A percentile compares a stretch with the other conserved stretches of the same genome.
phyloP scores from a whole-genome alignment of 30 jellyfish, hydroid and myxozoan species.

The Hydra vulgaris region DNA sequence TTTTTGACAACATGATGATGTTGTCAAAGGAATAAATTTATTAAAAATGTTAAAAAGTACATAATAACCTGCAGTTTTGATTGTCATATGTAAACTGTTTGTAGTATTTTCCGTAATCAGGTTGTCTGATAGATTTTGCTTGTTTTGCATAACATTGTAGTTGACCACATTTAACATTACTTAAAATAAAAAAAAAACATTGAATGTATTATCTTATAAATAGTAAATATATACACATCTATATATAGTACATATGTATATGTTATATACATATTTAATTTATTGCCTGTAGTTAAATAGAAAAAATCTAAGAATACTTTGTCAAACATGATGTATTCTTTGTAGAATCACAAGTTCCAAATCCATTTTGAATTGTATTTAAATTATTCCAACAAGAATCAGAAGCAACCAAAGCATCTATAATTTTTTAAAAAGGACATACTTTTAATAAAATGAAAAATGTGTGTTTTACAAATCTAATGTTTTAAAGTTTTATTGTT shows the following conservation, averaged over 20 bases:
- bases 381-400: conserved; percentile 61
- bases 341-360: conserved; percentile 73
- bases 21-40: too few species aligned
- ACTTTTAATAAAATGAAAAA: too few species aligned
- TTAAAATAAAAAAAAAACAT: conserved; percentile 10
- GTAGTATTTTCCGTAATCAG: conserved; percentile 55
- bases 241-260: too few species aligned
- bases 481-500: too few species aligned
- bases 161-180: conserved; percentile 79
- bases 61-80: conserved; percentile 47
- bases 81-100: conserved; percentile 11
- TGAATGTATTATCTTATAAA: too few species aligned
- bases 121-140: conserved; percentile 23
- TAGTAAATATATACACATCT: too few species aligned
- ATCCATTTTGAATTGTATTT: conserved; percentile 55
- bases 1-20: too few species aligned
- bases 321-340: conserved; percentile 41
- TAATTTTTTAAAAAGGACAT: neutral
- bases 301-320: conserved; percentile 23
- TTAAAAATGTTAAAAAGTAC: too few species aligned
- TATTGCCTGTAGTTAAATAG: too few species aligned
- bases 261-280: neutral
- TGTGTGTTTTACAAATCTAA: too few species aligned
- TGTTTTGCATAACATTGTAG: conserved; percentile 53
- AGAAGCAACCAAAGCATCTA: conserved; percentile 51